Evolutionary conservation across 2,797 vertebrate genomes (phyloP).

Genomic region (Eurystomus glaucurus): DNA sequence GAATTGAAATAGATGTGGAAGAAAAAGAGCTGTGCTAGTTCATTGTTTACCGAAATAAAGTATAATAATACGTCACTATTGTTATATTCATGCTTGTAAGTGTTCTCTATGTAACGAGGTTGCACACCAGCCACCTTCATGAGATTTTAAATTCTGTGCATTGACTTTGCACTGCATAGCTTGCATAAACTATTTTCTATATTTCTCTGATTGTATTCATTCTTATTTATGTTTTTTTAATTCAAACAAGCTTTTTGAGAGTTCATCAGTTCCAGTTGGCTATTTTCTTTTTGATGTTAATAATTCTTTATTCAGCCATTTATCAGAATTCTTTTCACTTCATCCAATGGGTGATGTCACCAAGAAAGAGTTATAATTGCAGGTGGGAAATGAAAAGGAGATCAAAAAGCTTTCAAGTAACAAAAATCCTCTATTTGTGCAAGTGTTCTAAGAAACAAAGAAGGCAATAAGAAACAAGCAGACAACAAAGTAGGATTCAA

Average conservation of each 20-base stretch:
- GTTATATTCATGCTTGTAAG: not conserved
- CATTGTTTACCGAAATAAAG: not conserved
- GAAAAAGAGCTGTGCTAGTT: not conserved
- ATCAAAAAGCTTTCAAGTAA: constrained; percentile 60
- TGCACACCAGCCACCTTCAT: not conserved
- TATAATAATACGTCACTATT: not conserved
- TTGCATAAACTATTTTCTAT: not conserved
- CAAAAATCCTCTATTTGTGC: constrained; percentile 42
- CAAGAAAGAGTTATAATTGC: constrained; percentile 16
- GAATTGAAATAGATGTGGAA: not conserved
- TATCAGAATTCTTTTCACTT: constrained; percentile 17
- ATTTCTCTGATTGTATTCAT: not conserved
- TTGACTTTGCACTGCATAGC: not conserved
- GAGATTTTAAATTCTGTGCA: not conserved
- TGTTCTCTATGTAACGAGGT: not conserved
- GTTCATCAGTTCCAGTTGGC: constrained; percentile 36
- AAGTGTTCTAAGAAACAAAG: constrained; percentile 40
- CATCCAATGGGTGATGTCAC: constrained; percentile 24
- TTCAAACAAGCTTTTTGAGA: constrained; percentile 8
- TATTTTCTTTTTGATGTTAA: constrained; percentile 50
- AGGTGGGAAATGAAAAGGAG: constrained; percentile 47
- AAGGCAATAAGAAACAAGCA: not conserved
- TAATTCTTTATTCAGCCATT: constrained; percentile 43
- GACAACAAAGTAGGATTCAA: constrained; percentile 33
- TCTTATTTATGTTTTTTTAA: not conserved